A percentile compares a stretch with the other conserved stretches of the same genome.
phyloP scores from a whole-genome alignment of 2,888 invertebrate species.

The Auanema freiburgensis region DNA sequence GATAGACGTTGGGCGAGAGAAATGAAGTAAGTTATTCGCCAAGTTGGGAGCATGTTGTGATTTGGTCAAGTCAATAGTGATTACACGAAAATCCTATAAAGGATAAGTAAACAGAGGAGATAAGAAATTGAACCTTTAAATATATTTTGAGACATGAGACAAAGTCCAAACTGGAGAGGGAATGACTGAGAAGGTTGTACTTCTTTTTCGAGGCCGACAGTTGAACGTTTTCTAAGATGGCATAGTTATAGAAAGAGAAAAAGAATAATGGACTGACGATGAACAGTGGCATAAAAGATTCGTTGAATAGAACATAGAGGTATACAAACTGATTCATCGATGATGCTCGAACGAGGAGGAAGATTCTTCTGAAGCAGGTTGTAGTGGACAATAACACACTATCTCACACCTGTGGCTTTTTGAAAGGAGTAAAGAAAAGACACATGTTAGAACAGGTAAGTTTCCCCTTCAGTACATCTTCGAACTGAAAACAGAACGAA shows the following conservation, averaged over 20 bases:
- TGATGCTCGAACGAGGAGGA: constrained; percentile 33
- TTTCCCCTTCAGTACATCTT: constrained; percentile 70
- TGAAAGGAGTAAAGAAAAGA: constrained; percentile 66
- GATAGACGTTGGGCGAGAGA: constrained; percentile 35
- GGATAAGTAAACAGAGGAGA: not conserved
- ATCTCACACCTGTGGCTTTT: not conserved
- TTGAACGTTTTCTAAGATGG: constrained; percentile 1
- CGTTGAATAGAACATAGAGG: constrained; percentile 23
- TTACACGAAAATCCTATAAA: constrained; percentile 48
- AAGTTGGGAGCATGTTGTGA: constrained; percentile 40
- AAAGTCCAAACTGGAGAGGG: constrained; percentile 35
- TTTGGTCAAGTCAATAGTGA: constrained; percentile 38
- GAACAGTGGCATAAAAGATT: constrained; percentile 13
- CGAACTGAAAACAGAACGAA: constrained; percentile 41
- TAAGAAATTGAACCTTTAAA: constrained; percentile 19
- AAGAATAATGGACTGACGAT: constrained; percentile 6
- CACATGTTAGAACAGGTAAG: constrained; percentile 90
- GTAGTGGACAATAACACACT: not conserved
- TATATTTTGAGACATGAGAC: constrained; percentile 27
- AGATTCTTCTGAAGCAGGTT: constrained; percentile 27
- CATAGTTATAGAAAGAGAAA: constrained; percentile 14
- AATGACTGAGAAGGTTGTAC: constrained; percentile 20
- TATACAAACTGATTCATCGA: constrained; percentile 31
- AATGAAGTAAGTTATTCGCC: constrained; percentile 43
- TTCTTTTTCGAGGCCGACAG: constrained; percentile 9